Evolutionary conservation across 2,113 vertebrate genomes (phyloP).

Genomic region (Stercorarius parasiticus): DNA sequence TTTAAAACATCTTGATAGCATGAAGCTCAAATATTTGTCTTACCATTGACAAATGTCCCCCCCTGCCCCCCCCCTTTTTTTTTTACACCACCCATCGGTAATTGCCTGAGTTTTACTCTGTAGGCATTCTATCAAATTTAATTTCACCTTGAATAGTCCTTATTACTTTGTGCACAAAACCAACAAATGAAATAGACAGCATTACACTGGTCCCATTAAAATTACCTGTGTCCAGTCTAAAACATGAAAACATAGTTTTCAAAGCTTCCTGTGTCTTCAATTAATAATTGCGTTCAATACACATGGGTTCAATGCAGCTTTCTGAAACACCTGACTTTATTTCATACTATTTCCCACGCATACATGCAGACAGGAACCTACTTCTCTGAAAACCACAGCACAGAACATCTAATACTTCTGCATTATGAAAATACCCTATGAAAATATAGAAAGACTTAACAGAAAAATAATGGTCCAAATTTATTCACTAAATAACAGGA

Average conservation of each 20-base stretch:
- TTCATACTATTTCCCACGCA: neutral
- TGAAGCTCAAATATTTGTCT: neutral
- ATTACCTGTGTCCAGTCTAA: neutral
- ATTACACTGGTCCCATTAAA: neutral
- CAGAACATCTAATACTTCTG: neutral
- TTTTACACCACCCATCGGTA: neutral
- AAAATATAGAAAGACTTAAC: neutral
- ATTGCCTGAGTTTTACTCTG: neutral
- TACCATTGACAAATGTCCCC: neutral
- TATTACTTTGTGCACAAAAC: neutral
- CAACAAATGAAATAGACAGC: neutral
- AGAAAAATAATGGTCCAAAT: neutral
- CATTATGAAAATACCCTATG: neutral
- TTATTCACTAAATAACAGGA: neutral
- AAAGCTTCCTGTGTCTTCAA: neutral
- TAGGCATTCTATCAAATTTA: neutral
- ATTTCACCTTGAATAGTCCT: neutral
- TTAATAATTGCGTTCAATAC: neutral
- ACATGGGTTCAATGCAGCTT: neutral
- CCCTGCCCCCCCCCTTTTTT: too few relatives aligned
- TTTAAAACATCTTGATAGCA: neutral
- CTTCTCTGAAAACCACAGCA: neutral
- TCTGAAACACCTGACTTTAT: neutral
- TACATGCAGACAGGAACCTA: neutral
- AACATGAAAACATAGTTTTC: neutral